These are phyloP conservation scores for Psephotus haematonotus DNA, from an alignment of 2,113 vertebrate genomes.

Conservation along the genomic window DNA sequence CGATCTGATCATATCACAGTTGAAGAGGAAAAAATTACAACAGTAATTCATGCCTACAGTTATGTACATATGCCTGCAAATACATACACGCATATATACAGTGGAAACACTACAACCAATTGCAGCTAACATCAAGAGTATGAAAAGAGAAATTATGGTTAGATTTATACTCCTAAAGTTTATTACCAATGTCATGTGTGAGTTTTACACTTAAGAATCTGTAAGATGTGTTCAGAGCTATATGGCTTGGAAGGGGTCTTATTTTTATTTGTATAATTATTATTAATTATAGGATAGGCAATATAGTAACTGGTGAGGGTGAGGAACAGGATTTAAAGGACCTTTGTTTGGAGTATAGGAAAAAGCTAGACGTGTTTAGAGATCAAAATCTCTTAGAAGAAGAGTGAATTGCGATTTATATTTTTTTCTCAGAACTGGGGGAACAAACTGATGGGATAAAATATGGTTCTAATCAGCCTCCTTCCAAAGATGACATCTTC, in stretches of 20 bases:
- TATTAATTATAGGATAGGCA: neutral
- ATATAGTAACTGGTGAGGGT: neutral
- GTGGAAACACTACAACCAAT: neutral
- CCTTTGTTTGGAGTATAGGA: neutral
- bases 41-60: neutral
- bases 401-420: neutral
- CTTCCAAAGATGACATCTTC: neutral
- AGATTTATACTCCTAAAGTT: neutral
- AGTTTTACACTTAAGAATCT: neutral
- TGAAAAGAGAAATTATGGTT: neutral
- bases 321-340: neutral
- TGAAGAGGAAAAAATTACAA: neutral
- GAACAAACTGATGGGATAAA: neutral
- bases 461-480: neutral
- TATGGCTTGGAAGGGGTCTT: neutral
- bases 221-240: neutral
- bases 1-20: neutral
- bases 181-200: neutral
- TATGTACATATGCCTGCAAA: neutral
- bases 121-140: neutral
- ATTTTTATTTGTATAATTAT: neutral
- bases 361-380: neutral
- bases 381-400: neutral
- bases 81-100: neutral
- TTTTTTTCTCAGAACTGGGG: neutral